These are phyloP conservation scores for Phyllostomus discolor DNA, from an alignment of 2,113 vertebrate genomes.

Conservation along the genomic window DNA sequence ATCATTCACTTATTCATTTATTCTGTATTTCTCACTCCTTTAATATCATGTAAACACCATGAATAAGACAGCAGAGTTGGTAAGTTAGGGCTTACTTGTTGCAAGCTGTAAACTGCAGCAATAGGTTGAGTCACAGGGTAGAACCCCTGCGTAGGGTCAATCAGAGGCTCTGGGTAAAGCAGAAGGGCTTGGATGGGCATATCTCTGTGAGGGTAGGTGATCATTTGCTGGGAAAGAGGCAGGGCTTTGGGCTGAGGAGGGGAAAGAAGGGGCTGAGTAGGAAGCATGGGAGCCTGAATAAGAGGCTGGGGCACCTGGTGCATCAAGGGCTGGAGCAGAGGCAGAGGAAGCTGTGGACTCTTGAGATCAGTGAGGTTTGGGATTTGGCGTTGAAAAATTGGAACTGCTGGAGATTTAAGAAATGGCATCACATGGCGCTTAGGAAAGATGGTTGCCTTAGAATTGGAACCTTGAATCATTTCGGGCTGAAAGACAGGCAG, in stretches of 20 bases:
- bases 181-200: neutral
- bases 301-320: neutral
- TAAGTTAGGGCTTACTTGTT: slow-evolving; percentile 42
- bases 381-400: neutral
- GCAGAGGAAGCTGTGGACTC: neutral
- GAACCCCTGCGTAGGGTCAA: accelerated
- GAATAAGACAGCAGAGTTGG: neutral
- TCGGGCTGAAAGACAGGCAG: neutral
- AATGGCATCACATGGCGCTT: neutral
- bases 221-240: neutral
- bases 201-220: neutral
- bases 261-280: neutral
- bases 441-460: neutral
- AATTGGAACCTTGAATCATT: neutral
- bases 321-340: neutral
- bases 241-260: neutral
- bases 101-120: neutral
- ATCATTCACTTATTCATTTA: neutral
- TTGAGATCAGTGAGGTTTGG: neutral
- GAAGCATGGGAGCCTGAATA: neutral
- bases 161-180: neutral
- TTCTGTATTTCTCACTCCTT: neutral
- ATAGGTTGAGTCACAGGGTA: neutral
- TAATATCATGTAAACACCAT: neutral
- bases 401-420: neutral